Conservation (phyloP, 1,140 invertebrate species). For the Phymorhynchus buccinoides region DNA sequence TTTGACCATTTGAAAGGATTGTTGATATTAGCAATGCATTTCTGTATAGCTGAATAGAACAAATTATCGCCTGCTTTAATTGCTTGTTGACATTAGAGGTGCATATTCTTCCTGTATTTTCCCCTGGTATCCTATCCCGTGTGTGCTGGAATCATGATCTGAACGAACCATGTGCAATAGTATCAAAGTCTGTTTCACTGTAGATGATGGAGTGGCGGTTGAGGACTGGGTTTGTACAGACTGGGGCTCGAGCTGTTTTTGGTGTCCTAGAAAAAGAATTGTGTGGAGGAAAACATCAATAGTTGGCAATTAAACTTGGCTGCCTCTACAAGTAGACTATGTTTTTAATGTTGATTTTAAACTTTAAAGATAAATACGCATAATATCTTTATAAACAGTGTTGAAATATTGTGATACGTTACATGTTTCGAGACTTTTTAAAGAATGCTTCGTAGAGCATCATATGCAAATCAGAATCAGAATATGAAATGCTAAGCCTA, state of each 20-base stretch:
- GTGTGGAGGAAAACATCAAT: background rate
- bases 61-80: too few relatives aligned
- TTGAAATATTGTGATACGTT: background rate
- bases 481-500: too few relatives aligned
- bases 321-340: background rate
- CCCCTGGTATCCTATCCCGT: background rate
- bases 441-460: too few relatives aligned
- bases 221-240: background rate
- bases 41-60: background rate
- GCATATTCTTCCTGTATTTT: background rate
- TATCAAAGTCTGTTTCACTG: background rate
- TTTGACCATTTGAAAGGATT: background rate
- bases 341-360: background rate
- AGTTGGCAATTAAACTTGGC: background rate
- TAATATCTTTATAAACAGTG: background rate
- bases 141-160: background rate
- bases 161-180: background rate
- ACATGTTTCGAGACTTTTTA: too few relatives aligned
- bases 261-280: background rate
- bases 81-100: too few relatives aligned
- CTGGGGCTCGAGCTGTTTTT: background rate
- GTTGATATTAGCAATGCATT: background rate
- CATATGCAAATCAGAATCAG: too few relatives aligned
- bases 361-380: too few relatives aligned
- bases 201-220: background rate